Base-by-base conservation (phyloP, 1,140 invertebrate species). In the Heterodera carotae region DNA sequence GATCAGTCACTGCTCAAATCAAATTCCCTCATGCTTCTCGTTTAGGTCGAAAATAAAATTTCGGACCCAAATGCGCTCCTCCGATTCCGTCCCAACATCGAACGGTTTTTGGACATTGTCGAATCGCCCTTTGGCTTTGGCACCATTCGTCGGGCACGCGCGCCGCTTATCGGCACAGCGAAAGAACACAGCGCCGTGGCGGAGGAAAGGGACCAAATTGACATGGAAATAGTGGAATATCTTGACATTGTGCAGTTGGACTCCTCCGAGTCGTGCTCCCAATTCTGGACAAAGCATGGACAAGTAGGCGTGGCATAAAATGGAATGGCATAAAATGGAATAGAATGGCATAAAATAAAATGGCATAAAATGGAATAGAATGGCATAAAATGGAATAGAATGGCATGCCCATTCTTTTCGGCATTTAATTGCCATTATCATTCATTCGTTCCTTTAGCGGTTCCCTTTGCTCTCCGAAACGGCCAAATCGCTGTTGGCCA, bases 391-490 rank as follows among this genome's bases (percentile, higher is more conserved):
- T 8, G 10, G 36, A 4, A 6, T 39, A 10, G 36, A 39, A 39
- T 8, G 12, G 39, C 39, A 43, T n/a, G n/a, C n/a, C n/a, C n/a
- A n/a, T n/a, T 43, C 39, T 43, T 43, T 43, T 43, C 6, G 12
- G 12, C 39, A 43, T 43, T 43, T 43, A 8, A 12, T 12, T 39
- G 67, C 56, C 56, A 18, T 29, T 22, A 18, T 39, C 27, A 53
- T 39, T 31, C 69, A 48, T 70, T 33, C 69, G 53, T 12, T 43
- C 67, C 31, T 69, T 39, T 25, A 72, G 56, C 18, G 31, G 10
- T 72, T 59, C 29, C 59, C 59, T 39, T 72, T 72, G 33, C 48
- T 72, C 48, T 72, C 18, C 29, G 15, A 29, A 25, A 72, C 22
- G 36, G 70, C 31, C 39, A 72, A 60, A 31, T 72, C 39, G 5